A percentile compares a stretch with the other conserved stretches of the same genome.
These are phyloP conservation scores for Brachionus sp. DNA, from an alignment of 1,140 invertebrate species.

Conservation along the genomic window DNA sequence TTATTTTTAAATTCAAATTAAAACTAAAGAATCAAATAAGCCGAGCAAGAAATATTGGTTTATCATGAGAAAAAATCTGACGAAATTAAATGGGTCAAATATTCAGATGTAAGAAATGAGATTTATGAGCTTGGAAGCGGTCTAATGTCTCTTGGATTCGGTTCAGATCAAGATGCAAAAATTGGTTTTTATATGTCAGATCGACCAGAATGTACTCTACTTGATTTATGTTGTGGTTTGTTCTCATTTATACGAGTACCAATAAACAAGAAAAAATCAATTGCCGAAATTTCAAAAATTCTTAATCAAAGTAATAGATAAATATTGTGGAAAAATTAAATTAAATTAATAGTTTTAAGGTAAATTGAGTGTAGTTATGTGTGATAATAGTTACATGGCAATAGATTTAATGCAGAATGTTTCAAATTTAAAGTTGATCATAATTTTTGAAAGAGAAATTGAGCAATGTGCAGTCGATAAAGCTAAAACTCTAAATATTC, in stretches of 20 bases:
- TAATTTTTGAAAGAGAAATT: not conserved
- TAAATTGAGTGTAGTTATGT: not conserved
- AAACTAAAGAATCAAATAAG: not conserved
- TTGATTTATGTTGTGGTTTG: not conserved
- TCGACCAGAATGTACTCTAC: not conserved
- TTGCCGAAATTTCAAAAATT: not conserved
- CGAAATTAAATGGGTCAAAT: not conserved
- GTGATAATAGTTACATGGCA: not conserved
- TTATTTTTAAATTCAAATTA: not conserved
- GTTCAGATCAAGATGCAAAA: not conserved
- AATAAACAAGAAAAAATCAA: not conserved
- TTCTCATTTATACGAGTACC: not conserved
- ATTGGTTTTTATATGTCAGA: not conserved
- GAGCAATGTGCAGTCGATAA: not conserved
- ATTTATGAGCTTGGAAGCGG: not conserved
- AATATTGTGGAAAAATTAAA: not conserved
- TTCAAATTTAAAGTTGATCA: not conserved
- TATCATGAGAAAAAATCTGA: not conserved
- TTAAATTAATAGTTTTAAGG: not conserved
- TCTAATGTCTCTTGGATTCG: not conserved
- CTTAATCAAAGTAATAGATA: not conserved
- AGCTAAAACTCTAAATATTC: not conserved
- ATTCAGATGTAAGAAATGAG: not conserved
- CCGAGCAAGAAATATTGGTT: not conserved
- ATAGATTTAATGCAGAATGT: not conserved